phyloP scores from a whole-genome alignment of 2,888 invertebrate species.

The Metallyticus violacea region DNA sequence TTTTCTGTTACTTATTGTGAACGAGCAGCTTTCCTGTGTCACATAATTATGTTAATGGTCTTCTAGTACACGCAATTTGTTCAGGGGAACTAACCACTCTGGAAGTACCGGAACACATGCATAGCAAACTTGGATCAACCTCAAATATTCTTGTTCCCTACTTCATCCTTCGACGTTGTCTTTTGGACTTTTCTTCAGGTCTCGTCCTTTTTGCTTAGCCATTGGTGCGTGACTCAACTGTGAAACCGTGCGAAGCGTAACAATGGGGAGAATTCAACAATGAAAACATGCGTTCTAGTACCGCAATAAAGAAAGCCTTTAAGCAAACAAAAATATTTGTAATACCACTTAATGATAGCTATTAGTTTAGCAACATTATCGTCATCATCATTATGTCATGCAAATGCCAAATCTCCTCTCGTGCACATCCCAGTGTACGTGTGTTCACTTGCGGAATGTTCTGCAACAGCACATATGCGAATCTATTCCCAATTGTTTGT shows the following conservation, averaged over 20 bases:
- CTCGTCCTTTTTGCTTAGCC: neutral
- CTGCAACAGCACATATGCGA: neutral
- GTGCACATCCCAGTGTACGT: neutral
- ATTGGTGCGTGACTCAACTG: neutral
- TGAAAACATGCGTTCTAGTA: neutral
- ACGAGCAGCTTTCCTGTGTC: neutral
- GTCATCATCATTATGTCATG: neutral
- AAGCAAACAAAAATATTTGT: neutral
- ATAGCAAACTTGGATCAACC: neutral
- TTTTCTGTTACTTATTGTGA: neutral
- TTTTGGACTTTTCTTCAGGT: neutral
- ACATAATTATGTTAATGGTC: neutral
- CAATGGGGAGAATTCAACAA: neutral
- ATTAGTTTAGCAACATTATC: neutral
- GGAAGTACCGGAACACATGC: neutral
- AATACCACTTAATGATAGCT: neutral
- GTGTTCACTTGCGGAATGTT: neutral
- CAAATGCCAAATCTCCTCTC: neutral
- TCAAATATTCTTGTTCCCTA: neutral
- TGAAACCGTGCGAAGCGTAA: neutral
- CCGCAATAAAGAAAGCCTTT: neutral
- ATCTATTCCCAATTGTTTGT: neutral
- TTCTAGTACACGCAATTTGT: neutral
- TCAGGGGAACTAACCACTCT: neutral
- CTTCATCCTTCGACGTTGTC: neutral